Conservation (phyloP, 2,888 invertebrate genomes). For the Catocala fraxini region DNA sequence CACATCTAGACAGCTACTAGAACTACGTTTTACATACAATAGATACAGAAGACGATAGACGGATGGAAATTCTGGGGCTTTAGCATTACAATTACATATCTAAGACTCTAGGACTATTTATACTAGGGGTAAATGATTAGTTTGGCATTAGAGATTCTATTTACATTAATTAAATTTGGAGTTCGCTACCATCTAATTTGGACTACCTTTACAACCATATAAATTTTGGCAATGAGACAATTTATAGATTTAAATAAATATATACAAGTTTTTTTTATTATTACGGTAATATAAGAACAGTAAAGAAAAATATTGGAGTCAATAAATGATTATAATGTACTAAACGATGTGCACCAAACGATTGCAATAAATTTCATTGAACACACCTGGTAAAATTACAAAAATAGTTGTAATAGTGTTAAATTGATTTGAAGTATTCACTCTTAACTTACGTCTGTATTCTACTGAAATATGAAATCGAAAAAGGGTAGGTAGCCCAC, state of each 20-base stretch:
- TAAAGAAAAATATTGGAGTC: too few species aligned
- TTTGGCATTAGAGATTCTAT: slow-evolving; percentile 67
- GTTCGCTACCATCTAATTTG: slow-evolving; percentile 31
- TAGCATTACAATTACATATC: slow-evolving; percentile 79
- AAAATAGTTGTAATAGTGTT: background rate
- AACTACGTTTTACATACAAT: slow-evolving; percentile 81
- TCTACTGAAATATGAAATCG: background rate
- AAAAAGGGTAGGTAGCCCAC: slow-evolving; percentile 38
- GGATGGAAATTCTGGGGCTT: slow-evolving; percentile 88
- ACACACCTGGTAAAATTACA: slow-evolving; percentile 5
- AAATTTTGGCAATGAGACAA: background rate
- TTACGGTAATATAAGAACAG: too few species aligned
- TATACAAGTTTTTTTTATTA: too few species aligned
- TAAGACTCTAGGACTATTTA: slow-evolving; percentile 58
- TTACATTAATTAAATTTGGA: slow-evolving; percentile 49
- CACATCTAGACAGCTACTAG: slow-evolving; percentile 76
- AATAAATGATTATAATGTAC: too few species aligned
- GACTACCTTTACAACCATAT: slow-evolving; percentile 31
- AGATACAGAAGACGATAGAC: slow-evolving; percentile 86
- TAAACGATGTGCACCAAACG: too few species aligned
- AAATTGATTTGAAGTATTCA: background rate
- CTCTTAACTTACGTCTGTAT: background rate
- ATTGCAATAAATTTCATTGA: background rate
- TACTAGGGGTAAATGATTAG: slow-evolving; percentile 51
- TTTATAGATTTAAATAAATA: too few species aligned